Evolutionary conservation across 2,797 vertebrate genomes (phyloP).

Genomic region (Oreortyx pictus): DNA sequence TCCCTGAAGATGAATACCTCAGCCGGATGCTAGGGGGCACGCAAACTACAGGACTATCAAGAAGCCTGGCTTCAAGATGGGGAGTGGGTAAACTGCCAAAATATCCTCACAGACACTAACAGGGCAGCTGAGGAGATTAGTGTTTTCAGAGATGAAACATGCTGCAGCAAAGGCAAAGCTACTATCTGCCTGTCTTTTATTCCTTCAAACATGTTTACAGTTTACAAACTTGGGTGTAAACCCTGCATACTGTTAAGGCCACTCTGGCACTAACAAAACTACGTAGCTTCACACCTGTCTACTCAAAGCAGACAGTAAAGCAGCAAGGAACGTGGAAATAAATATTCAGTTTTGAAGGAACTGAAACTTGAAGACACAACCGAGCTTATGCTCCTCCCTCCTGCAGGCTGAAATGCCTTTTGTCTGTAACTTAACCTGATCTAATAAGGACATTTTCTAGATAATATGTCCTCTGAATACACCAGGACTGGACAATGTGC

Average conservation of each 20-base stretch:
- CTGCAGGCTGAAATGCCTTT: neutral
- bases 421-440: neutral
- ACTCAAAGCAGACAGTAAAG: neutral
- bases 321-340: constrained; percentile 5
- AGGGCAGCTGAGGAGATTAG: neutral
- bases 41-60: neutral
- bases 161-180: neutral
- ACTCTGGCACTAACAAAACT: neutral
- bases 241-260: neutral
- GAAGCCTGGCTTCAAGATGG: neutral
- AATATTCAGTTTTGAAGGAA: constrained; percentile 11
- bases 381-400: neutral
- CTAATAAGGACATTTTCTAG: neutral
- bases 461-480: neutral
- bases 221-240: neutral
- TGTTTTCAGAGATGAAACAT: neutral
- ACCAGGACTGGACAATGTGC: neutral
- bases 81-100: neutral
- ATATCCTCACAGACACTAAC: neutral
- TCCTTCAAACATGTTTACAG: neutral
- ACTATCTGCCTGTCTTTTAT: neutral
- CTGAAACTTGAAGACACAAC: neutral
- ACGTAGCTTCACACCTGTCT: neutral
- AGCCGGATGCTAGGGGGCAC: neutral
- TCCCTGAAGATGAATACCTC: neutral